phyloP scores from a whole-genome alignment of 1,140 invertebrate genomes.

The Philopotamus ludificatus region DNA sequence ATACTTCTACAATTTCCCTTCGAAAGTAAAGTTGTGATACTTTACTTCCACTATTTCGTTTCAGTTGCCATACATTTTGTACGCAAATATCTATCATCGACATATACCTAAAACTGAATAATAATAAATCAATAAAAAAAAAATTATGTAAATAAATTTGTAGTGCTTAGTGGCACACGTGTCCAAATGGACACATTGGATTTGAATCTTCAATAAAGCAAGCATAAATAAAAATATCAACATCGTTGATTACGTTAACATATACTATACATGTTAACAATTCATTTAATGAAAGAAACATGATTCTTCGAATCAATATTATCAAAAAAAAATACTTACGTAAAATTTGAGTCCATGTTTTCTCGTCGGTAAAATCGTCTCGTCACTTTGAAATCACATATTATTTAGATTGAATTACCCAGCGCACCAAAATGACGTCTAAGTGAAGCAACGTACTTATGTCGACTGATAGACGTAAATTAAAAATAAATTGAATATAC shows the following conservation, averaged over 20 bases:
- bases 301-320: constrained; percentile 7
- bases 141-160: constrained; percentile 7
- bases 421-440: not conserved
- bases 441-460: constrained; percentile 2
- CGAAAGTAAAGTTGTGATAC: no score
- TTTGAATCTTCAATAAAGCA: constrained; percentile 9
- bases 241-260: constrained; percentile 5
- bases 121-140: constrained; percentile 6
- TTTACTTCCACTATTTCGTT: constrained; percentile 14
- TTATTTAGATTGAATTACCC: constrained; percentile 7
- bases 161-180: constrained; percentile 8
- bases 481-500: constrained; percentile 6
- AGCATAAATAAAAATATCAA: constrained; percentile 4
- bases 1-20: constrained; percentile 2
- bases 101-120: constrained; percentile 5
- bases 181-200: constrained; percentile 3
- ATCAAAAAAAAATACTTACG: constrained; percentile 7
- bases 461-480: not conserved
- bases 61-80: constrained; percentile 40
- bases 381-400: constrained; percentile 6
- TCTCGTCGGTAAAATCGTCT: not conserved
- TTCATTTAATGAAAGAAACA: constrained; percentile 7
- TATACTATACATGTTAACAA: constrained; percentile 2
- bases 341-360: constrained; percentile 5
- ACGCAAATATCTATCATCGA: constrained; percentile 40